These are phyloP conservation scores for Accipiter cooperii DNA, from an alignment of 2,113 vertebrate genomes.

Conservation along the genomic window DNA sequence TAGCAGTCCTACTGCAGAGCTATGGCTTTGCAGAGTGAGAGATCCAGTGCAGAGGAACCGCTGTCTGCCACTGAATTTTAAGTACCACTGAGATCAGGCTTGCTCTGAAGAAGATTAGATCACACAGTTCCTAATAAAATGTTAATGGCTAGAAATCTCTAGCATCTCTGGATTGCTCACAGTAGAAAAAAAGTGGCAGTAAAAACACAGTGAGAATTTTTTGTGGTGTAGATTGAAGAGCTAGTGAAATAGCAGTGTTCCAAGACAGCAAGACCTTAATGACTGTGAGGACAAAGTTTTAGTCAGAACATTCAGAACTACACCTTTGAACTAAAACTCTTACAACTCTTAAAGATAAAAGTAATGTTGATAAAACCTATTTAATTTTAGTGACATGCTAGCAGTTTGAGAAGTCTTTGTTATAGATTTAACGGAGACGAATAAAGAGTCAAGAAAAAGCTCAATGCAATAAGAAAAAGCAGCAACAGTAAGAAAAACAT, in stretches of 20 bases:
- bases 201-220: not conserved
- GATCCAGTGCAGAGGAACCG: not conserved
- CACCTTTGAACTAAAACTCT: not conserved
- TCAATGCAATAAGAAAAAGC: not conserved
- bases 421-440: not conserved
- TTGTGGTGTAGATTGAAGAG: not conserved
- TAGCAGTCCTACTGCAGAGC: not conserved
- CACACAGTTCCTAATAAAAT: not conserved
- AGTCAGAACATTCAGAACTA: not conserved
- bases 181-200: rapidly evolving
- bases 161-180: not conserved
- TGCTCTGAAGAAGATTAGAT: not conserved
- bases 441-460: not conserved
- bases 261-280: not conserved
- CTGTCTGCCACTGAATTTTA: constrained; percentile 10
- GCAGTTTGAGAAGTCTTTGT: not conserved
- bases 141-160: not conserved
- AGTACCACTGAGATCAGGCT: not conserved
- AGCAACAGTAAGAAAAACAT: not conserved
- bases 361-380: not conserved
- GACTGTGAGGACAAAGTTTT: not conserved
- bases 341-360: not conserved
- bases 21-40: not conserved
- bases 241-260: not conserved
- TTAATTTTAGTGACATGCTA: not conserved